Evolutionary conservation across 64 coral and sea anemone genomes (phyloP).

Genomic region (Acropora yongei): DNA sequence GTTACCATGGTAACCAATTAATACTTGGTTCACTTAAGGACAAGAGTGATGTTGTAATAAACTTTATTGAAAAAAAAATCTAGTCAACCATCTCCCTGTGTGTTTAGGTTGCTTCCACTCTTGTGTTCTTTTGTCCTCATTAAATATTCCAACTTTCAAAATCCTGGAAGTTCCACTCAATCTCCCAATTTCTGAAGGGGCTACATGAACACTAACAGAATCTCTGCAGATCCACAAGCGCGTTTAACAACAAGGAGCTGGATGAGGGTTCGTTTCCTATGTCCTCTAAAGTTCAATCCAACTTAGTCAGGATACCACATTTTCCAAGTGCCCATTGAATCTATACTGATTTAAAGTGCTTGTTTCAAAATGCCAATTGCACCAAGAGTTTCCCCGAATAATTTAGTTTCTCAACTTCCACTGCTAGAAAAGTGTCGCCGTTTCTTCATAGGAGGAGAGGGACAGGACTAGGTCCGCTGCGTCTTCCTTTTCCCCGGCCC

Average conservation of each 20-base stretch:
- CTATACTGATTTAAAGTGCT: too few species aligned
- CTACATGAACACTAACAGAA: background rate
- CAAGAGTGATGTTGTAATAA: too few species aligned
- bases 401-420: background rate
- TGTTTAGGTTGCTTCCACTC: background rate
- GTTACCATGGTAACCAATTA: too few species aligned
- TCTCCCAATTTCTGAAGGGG: background rate
- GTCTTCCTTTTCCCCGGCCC: conserved; percentile 8
- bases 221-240: background rate
- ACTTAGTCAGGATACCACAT: background rate
- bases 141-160: conserved; percentile 13
- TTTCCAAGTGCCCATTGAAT: background rate
- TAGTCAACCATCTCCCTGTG: background rate
- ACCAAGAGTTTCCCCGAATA: background rate
- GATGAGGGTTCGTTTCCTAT: background rate
- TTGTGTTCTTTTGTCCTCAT: background rate
- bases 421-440: background rate
- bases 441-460: background rate
- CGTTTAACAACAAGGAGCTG: background rate
- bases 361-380: background rate
- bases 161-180: background rate
- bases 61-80: background rate
- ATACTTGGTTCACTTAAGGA: too few species aligned
- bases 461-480: background rate
- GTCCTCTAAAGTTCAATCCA: background rate